Conservation (phyloP, 2,797 vertebrate genomes). For the Melopsittacus undulatus region DNA sequence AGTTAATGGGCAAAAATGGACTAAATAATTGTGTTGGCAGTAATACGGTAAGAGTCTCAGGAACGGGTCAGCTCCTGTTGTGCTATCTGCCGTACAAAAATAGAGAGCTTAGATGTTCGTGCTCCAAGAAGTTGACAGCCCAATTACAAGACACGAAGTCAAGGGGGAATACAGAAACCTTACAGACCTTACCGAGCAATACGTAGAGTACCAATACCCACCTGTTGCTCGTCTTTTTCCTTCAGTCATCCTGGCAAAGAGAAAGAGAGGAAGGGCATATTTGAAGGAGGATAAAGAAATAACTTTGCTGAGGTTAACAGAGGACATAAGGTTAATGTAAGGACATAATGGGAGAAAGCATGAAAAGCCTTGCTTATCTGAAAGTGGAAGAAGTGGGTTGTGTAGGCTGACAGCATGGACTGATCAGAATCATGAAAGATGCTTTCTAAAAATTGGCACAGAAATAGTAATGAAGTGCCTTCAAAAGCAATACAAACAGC, state of each 20-base stretch:
- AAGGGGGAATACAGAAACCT: accelerated
- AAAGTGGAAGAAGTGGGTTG: not conserved
- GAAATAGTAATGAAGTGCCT: not conserved
- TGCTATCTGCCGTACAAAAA: not conserved
- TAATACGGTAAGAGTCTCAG: accelerated
- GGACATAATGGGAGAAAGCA: not conserved
- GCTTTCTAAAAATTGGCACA: not conserved
- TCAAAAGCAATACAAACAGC: not conserved
- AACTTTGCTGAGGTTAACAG: not conserved
- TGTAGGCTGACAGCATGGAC: accelerated
- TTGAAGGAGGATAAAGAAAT: not conserved
- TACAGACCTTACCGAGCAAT: accelerated
- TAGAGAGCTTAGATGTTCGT: accelerated
- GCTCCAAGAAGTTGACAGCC: accelerated
- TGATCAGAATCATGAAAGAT: accelerated
- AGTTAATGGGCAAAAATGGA: accelerated
- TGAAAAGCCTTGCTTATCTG: not conserved
- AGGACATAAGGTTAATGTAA: accelerated
- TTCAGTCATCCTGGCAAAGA: not conserved
- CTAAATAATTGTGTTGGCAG: accelerated
- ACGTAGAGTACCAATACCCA: accelerated
- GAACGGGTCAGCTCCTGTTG: accelerated
- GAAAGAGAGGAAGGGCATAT: not conserved
- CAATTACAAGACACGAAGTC: accelerated
- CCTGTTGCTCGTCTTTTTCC: not conserved